These are phyloP conservation scores for Phthorimaea operculella DNA, from an alignment of 1,140 invertebrate species.

Conservation along the genomic window DNA sequence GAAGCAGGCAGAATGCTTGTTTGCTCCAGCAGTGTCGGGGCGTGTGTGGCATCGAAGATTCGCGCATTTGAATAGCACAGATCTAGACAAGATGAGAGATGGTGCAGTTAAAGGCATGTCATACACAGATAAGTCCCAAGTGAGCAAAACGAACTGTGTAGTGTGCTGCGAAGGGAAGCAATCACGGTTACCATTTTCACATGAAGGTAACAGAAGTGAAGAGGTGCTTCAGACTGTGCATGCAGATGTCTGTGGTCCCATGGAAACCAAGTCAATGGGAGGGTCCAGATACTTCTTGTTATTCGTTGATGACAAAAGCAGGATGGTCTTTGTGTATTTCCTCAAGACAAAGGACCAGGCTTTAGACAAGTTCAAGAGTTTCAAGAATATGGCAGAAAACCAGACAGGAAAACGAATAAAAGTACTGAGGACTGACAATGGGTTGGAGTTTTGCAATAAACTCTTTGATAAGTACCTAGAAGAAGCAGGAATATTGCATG, in stretches of 20 bases:
- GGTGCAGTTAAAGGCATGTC: constrained; percentile 15
- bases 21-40: constrained; percentile 1
- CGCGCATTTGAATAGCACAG: constrained; percentile 14
- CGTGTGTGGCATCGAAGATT: constrained; percentile 14
- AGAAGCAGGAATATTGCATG: constrained; percentile 29
- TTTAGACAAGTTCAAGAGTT: background rate
- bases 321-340: constrained; percentile 5
- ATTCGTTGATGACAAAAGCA: constrained; percentile 5
- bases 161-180: constrained; percentile 30
- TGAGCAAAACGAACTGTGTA: constrained; percentile 14
- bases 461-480: constrained; percentile 23
- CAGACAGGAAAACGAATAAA: constrained; percentile 20
- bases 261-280: constrained; percentile 1
- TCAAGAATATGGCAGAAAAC: constrained; percentile 1
- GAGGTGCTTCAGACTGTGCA: constrained; percentile 27
- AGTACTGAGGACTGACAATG: constrained; percentile 47
- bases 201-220: constrained; percentile 10
- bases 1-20: constrained; percentile 13
- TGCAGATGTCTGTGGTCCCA: constrained; percentile 6
- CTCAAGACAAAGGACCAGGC: constrained; percentile 1
- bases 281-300: background rate
- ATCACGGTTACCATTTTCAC: constrained; percentile 16
- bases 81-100: constrained; percentile 17
- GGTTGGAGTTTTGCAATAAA: constrained; percentile 35
- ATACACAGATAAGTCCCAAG: constrained; percentile 4